Evolutionary conservation across 2,888 invertebrate genomes (phyloP).

Genomic region (Tenthredo scrophulariae): DNA sequence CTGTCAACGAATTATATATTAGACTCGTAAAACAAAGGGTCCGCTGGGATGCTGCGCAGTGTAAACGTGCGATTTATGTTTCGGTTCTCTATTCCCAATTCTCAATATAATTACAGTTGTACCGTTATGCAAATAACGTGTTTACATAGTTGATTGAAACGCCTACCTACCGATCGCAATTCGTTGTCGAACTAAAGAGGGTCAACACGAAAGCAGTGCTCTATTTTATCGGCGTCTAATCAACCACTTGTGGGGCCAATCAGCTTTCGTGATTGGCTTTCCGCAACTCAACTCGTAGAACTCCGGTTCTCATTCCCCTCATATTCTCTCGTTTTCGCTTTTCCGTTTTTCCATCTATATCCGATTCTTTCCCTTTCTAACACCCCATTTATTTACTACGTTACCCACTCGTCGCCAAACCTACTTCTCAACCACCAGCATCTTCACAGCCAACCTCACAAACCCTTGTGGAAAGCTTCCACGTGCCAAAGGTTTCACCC

Average conservation of each 20-base stretch:
- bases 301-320: background rate
- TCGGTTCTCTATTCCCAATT: slow-evolving; percentile 42
- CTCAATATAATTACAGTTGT: slow-evolving; percentile 48
- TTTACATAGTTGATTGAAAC: slow-evolving; percentile 50
- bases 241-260: slow-evolving; percentile 56
- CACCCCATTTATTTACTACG: slow-evolving; percentile 10
- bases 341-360: slow-evolving; percentile 9
- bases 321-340: background rate
- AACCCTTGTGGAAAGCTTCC: background rate
- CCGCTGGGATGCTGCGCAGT: slow-evolving; percentile 7
- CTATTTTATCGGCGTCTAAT: slow-evolving; percentile 54
- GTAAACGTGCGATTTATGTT: slow-evolving; percentile 45
- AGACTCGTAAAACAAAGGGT: slow-evolving; percentile 43
- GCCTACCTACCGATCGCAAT: slow-evolving; percentile 35
- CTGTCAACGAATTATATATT: slow-evolving; percentile 46
- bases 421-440: background rate
- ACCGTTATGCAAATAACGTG: slow-evolving; percentile 50
- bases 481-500: background rate
- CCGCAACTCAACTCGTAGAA: slow-evolving; percentile 31
- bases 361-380: background rate
- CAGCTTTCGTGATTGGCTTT: slow-evolving; percentile 53
- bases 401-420: slow-evolving; percentile 5
- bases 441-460: background rate
- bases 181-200: slow-evolving; percentile 43
- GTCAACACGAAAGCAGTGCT: slow-evolving; percentile 49